These are phyloP conservation scores for Orchesellides sinensis DNA, from an alignment of 2,888 invertebrate species.

Conservation along the genomic window DNA sequence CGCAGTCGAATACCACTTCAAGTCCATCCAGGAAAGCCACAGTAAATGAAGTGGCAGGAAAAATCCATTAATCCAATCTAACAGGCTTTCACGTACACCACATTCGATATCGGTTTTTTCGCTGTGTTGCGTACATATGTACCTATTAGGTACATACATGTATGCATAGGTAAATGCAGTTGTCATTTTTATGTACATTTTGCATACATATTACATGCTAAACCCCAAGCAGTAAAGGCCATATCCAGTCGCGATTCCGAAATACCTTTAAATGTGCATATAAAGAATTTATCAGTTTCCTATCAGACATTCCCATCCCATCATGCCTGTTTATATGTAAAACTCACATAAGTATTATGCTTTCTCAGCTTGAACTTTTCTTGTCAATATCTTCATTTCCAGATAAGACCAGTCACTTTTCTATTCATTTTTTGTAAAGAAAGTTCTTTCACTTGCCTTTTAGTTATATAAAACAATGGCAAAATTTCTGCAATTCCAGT, in stretches of 20 bases:
- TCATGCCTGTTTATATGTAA: neutral
- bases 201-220: neutral
- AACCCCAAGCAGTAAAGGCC: neutral
- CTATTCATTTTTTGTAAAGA: neutral
- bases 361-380: neutral
- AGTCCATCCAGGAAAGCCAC: neutral
- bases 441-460: too few relatives aligned
- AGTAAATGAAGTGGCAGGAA: conserved; percentile 20
- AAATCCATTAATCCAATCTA: conserved; percentile 23
- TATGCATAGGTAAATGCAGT: neutral
- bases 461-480: too few relatives aligned
- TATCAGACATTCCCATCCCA: neutral
- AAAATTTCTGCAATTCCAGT: neutral
- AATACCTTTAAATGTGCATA: neutral
- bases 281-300: neutral
- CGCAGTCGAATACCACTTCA: neutral
- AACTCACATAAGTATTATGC: neutral
- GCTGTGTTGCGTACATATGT: neutral
- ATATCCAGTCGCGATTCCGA: too few relatives aligned
- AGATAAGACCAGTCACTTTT: too few relatives aligned
- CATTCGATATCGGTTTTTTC: neutral
- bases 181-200: neutral
- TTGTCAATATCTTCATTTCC: too few relatives aligned
- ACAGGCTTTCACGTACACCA: neutral
- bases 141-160: neutral